phyloP scores from a whole-genome alignment of 2,797 vertebrate species.

The Pangasius djambal region DNA sequence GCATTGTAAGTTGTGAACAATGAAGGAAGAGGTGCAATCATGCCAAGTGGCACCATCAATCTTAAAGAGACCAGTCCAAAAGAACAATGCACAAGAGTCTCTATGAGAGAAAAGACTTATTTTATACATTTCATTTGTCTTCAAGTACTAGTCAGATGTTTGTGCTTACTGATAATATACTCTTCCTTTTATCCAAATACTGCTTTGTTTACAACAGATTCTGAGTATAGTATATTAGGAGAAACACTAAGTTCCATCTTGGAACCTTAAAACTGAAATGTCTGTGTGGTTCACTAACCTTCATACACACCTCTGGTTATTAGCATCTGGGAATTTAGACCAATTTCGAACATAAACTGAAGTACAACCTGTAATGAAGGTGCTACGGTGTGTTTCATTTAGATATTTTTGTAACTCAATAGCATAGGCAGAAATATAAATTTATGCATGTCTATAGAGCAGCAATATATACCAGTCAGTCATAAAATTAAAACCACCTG shows the following conservation, averaged over 20 bases:
- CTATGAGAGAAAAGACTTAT: conserved; percentile 52
- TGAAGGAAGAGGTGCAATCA: conserved; percentile 44
- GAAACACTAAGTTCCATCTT: not conserved
- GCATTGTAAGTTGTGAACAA: conserved; percentile 73
- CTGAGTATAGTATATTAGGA: not conserved
- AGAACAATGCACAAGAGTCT: conserved; percentile 68
- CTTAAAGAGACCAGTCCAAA: conserved; percentile 64
- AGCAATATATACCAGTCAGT: not conserved
- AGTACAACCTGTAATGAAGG: not conserved
- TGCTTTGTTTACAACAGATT: not conserved
- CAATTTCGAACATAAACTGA: not conserved
- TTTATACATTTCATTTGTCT: conserved; percentile 69
- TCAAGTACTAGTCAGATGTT: conserved; percentile 59
- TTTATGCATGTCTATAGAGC: not conserved
- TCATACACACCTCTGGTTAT: not conserved
- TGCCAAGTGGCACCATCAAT: conserved; percentile 58
- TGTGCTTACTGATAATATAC: conserved; percentile 46
- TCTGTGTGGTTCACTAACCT: not conserved
- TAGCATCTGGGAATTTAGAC: not conserved
- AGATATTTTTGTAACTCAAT: not conserved
- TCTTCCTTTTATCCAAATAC: not conserved
- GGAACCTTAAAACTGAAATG: not conserved
- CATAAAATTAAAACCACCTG: too few species aligned
- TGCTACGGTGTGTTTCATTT: not conserved
- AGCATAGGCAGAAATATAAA: not conserved